Conservation (phyloP, 2,888 invertebrate genomes). For the Drosophila recens region DNA sequence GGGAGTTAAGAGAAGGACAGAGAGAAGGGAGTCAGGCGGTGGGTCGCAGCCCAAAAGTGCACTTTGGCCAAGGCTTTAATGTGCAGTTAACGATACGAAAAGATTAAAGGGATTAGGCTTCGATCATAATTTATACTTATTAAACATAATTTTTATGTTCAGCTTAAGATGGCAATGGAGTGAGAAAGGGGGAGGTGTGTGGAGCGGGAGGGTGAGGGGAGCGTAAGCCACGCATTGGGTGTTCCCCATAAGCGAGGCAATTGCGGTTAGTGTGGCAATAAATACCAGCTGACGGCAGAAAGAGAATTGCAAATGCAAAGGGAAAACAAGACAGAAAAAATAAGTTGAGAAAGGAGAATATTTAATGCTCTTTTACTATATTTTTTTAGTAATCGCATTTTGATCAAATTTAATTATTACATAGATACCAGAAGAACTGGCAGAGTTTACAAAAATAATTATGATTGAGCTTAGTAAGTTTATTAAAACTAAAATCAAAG, state of each 20-base stretch:
- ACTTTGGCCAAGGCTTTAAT: constrained; percentile 33
- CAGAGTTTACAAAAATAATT: neutral
- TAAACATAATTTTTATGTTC: constrained; percentile 40
- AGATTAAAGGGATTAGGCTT: constrained; percentile 59
- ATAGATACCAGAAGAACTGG: neutral
- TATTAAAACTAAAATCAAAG: too few species aligned
- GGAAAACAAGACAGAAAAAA: constrained; percentile 2
- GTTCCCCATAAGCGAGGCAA: constrained; percentile 47
- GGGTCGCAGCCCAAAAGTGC: constrained; percentile 26
- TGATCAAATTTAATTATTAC: neutral
- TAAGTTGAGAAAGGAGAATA: too few species aligned
- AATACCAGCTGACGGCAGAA: constrained; percentile 47
- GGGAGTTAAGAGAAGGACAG: neutral
- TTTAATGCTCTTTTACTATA: neutral
- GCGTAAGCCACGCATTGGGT: constrained; percentile 34
- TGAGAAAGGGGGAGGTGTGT: neutral
- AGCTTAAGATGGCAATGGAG: neutral
- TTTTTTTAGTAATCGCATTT: neutral
- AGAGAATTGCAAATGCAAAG: constrained; percentile 18
- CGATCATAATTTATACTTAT: constrained; percentile 46
- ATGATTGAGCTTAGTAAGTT: neutral
- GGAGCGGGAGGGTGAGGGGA: neutral
- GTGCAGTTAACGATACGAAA: constrained; percentile 62
- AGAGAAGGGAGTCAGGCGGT: neutral
- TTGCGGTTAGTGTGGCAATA: constrained; percentile 58